phyloP scores from a whole-genome alignment of 2,797 vertebrate species.

The Valencia hispanica region DNA sequence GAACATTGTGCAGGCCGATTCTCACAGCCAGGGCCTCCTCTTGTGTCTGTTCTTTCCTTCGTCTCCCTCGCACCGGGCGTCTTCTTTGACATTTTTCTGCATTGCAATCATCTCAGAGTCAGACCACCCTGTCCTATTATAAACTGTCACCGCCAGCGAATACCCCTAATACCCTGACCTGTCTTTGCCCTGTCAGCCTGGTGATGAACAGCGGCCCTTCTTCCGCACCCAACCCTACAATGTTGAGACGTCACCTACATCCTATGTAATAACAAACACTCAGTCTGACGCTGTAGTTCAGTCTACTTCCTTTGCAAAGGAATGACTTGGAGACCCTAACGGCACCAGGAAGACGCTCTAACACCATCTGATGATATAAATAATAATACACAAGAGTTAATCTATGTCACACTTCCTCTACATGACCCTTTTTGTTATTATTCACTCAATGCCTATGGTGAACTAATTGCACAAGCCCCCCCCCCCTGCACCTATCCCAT shows the following conservation, averaged over 20 bases:
- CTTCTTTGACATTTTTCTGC: conserved; percentile 78
- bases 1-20: conserved; percentile 72
- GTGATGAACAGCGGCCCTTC: conserved; percentile 24
- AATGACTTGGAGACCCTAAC: conserved; percentile 14
- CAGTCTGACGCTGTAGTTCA: conserved; percentile 19
- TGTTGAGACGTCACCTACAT: conserved; percentile 33
- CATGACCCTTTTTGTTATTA: conserved; percentile 45
- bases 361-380: conserved; percentile 15
- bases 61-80: conserved; percentile 52
- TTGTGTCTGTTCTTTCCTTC: conserved; percentile 31
- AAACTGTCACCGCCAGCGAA: conserved; percentile 66
- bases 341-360: neutral
- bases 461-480: conserved; percentile 48
- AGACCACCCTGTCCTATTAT: conserved; percentile 81
- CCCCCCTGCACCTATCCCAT: neutral
- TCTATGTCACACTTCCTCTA: conserved; percentile 46
- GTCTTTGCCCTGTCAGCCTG: conserved; percentile 40
- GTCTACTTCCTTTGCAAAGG: conserved; percentile 37
- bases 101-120: conserved; percentile 72
- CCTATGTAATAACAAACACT: conserved; percentile 46
- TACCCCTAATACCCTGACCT: conserved; percentile 60
- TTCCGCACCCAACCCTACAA: conserved; percentile 11
- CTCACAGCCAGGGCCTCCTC: conserved; percentile 56
- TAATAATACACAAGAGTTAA: conserved; percentile 41
- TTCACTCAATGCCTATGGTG: conserved; percentile 50